These are phyloP conservation scores for Maniola jurtina DNA, from an alignment of 1,140 invertebrate genomes.

Conservation along the genomic window DNA sequence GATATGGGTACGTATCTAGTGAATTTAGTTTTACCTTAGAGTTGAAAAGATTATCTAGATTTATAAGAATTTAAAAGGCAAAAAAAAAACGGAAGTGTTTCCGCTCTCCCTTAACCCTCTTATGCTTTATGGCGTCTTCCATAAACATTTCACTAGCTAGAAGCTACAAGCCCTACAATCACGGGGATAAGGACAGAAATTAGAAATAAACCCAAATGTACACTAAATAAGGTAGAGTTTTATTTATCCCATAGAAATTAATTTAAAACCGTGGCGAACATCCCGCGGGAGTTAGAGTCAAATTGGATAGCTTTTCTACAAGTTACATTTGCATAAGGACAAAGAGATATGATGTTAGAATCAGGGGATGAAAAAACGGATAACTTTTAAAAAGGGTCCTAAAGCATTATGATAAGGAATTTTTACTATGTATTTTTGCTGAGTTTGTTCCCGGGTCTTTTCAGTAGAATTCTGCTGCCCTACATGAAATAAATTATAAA, in stretches of 20 bases:
- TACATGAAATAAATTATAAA: no score
- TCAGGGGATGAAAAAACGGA: slow-evolving; percentile 13
- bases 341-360: slow-evolving; percentile 20
- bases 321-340: slow-evolving; percentile 62
- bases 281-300: slow-evolving; percentile 56
- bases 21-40: not conserved
- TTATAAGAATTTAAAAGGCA: not conserved
- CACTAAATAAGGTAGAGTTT: slow-evolving; percentile 38
- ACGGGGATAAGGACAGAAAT: not conserved
- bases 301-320: slow-evolving; percentile 64
- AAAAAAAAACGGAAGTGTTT: not conserved
- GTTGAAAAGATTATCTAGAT: not conserved
- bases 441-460: no score
- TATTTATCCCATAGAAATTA: slow-evolving; percentile 41
- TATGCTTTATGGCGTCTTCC: slow-evolving; percentile 5
- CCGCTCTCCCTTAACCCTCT: not conserved
- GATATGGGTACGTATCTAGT: not conserved
- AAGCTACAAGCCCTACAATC: slow-evolving; percentile 11
- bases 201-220: slow-evolving; percentile 31
- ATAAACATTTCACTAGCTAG: slow-evolving; percentile 7
- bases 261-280: slow-evolving; percentile 60
- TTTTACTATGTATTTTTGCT: not conserved
- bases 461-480: no score
- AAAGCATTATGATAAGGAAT: not conserved
- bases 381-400: slow-evolving; percentile 8